These are phyloP conservation scores for Cyphomyrus plagiostoma DNA, from an alignment of 2,113 vertebrate species.

Conservation along the genomic window DNA sequence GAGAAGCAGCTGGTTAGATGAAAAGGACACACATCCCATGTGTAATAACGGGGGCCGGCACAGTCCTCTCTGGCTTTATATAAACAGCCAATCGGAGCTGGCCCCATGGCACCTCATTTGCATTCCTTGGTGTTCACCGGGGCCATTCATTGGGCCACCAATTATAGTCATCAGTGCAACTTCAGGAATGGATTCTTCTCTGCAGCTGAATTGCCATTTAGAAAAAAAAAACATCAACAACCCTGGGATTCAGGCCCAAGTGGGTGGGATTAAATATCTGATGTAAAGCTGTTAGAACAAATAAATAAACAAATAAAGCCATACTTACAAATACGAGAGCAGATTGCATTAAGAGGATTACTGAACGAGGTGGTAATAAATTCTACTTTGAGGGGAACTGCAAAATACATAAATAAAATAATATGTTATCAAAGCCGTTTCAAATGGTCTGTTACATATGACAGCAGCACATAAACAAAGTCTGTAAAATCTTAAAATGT, in stretches of 20 bases:
- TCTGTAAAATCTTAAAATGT: neutral
- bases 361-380: neutral
- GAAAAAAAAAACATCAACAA: neutral
- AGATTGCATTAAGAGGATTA: slow-evolving; percentile 11
- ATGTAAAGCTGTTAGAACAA: neutral
- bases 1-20: neutral
- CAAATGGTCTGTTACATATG: neutral
- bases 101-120: neutral
- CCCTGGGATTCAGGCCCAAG: neutral
- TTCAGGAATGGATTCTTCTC: neutral
- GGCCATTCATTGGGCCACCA: neutral
- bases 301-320: neutral
- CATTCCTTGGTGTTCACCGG: neutral
- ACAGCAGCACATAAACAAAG: neutral
- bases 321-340: neutral
- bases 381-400: neutral
- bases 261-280: neutral
- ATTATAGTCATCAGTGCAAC: neutral
- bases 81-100: neutral
- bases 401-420: neutral
- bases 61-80: neutral
- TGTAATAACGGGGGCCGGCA: neutral
- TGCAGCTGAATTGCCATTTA: neutral
- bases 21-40: neutral
- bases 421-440: neutral